A percentile compares a stretch with the other conserved stretches of the same genome.
These are phyloP conservation scores for Artibeus jamaicensis DNA, from an alignment of 2,797 vertebrate species.

Conservation along the genomic window DNA sequence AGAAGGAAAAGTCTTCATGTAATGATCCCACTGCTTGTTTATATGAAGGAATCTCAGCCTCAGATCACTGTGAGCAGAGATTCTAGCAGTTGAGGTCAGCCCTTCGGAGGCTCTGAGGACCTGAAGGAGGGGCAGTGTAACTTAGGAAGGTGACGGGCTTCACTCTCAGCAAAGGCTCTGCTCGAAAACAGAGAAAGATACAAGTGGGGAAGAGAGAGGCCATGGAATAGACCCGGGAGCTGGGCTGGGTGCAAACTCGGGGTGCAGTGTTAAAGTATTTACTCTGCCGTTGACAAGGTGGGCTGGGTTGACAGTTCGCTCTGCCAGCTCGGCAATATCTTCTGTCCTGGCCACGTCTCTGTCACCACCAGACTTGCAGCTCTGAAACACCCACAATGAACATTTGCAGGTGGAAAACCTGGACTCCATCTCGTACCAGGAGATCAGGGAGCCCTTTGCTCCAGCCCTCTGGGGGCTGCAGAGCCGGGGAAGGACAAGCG, in stretches of 20 bases:
- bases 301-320: not conserved
- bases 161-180: not conserved
- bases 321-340: not conserved
- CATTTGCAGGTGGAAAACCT: not conserved
- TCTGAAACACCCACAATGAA: not conserved
- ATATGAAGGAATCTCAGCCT: not conserved
- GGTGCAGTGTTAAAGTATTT: not conserved
- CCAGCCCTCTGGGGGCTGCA: not conserved
- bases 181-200: constrained; percentile 34
- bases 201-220: not conserved
- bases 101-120: not conserved
- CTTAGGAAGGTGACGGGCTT: not conserved
- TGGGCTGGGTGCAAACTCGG: not conserved
- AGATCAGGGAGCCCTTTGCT: not conserved
- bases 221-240: not conserved
- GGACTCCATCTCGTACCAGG: not conserved
- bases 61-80: not conserved
- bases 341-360: not conserved
- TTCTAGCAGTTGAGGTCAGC: not conserved
- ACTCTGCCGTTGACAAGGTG: not conserved
- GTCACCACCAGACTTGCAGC: not conserved
- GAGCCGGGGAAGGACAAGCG: not conserved
- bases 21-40: not conserved
- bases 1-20: constrained; percentile 1
- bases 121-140: not conserved